Base-by-base conservation (phyloP, 1,140 invertebrate genomes). In the Gonatopus flavifemur region DNA sequence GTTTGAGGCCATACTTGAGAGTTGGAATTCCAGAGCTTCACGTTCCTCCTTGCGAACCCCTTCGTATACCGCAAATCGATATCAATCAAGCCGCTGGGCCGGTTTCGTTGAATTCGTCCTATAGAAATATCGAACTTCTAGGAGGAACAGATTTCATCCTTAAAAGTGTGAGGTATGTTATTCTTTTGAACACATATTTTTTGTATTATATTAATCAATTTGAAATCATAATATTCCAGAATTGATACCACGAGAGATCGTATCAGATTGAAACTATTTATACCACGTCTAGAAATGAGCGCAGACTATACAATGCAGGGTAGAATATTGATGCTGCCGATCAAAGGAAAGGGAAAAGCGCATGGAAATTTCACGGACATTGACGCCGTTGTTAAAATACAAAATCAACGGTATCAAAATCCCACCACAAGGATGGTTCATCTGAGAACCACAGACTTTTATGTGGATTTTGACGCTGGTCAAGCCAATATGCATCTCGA, bases 1-100 rank as follows among this genome's bases (percentile, higher is more conserved):
- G 57, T 39, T 49, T 84, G 61, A 66, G 75, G 67, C 71, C 83
- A 55, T 56, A 79, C 60, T 55, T 84, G 15, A 76, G 67, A 2
- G 62, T 69, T 67, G 85, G 86, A 12, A 80, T 87, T 25, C 79
- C 81, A 13, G 78, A 81, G 51, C 80, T 84, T 21, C 73, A 72
- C 7, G 81, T 88, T 25, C 85, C 86, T 4, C 69, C 82, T 2
- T 85, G 82, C 47, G 85, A 88, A 55, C 86, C 86, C 0, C 67
- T 87, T n/a, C 25, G 69, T 1, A 74, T 88, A 0, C 80, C 83
- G 1, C 69, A 82, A 36, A 65, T 88, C 8, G 70, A 81, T 3
- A 78, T 87, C 24, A 78, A 80, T 53, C 85, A 87, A 62, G 77
- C 80, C 4, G 61, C 79, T 8, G 86, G 84, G 3, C 76, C 84